Base-by-base conservation (phyloP, 1,140 invertebrate species). In the Lutraria rhynchaena region DNA sequence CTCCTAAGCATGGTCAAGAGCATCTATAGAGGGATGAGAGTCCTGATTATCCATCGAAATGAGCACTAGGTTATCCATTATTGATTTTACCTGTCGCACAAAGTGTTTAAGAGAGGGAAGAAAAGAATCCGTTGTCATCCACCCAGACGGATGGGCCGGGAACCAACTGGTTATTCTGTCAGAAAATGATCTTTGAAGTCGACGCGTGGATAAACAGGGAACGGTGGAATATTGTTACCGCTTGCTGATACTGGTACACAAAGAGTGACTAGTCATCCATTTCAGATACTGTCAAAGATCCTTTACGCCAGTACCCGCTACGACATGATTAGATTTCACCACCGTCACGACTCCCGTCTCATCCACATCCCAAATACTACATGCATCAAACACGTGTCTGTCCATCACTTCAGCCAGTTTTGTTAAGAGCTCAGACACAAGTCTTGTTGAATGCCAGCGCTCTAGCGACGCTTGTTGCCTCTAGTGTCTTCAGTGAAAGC, bases 271-370 rank as follows among this genome's bases (percentile, higher is more conserved):
- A 90, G 58, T 81, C 87, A 88, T 37, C 92, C 92, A 44, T 76
- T 89, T 94, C 93, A 3, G 87, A 91, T 22, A 92, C 93, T 7
- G 90, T 93, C 17, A 93, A 69, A 74, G 87, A 49, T 37, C 91
- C 92, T 90, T 91, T 35, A 82, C 65, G 44, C 92, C 92, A 87
- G 86, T 89, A 70, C 73, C 83, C 60, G 91, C 89, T 24, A 94
- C 81, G 69, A 94, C 87, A 84, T 92, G 93, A 55, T 81, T 61
- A 27, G 90, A 89, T 83, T 91, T 92, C 35, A 93, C 89, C 1
- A 93, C 92, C 17, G 92, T 93, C 35, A 90, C 92, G 49, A 93
- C 83, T 19, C 92, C 93, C 5, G 92, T 93, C 85, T 94, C 93
- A 87, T 94, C 93, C 17, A 93, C 84, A 83, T 94, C 93, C 63